Conservation (phyloP, 2,113 vertebrate species). For the Parus major region DNA sequence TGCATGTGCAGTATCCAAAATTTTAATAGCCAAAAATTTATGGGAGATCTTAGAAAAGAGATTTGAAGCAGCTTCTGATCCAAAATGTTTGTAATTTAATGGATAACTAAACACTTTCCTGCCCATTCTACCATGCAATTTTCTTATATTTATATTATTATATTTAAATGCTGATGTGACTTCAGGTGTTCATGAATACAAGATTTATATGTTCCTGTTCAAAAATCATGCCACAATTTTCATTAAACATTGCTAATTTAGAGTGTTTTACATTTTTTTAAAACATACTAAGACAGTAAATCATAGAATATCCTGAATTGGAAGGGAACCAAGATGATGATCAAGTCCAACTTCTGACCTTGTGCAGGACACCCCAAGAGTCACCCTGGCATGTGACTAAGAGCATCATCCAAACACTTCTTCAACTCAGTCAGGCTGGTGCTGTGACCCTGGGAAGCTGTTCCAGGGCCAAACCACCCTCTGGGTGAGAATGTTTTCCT, state of each 20-base stretch:
- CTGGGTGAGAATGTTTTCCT: neutral
- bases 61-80: neutral
- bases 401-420: neutral
- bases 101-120: neutral
- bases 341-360: rapidly evolving
- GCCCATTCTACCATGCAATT: neutral
- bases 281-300: neutral
- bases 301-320: neutral
- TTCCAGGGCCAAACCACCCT: neutral
- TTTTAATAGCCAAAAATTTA: neutral
- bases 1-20: neutral
- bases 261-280: neutral
- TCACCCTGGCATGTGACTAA: neutral
- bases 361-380: neutral
- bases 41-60: neutral
- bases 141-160: neutral
- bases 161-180: neutral
- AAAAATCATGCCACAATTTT: neutral
- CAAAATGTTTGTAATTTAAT: neutral
- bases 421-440: neutral
- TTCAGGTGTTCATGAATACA: neutral
- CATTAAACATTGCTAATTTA: neutral
- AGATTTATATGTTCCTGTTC: neutral
- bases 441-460: neutral
- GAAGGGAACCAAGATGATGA: neutral